Conservation (phyloP, 2,888 invertebrate genomes). For the Amphipyra berbera region DNA sequence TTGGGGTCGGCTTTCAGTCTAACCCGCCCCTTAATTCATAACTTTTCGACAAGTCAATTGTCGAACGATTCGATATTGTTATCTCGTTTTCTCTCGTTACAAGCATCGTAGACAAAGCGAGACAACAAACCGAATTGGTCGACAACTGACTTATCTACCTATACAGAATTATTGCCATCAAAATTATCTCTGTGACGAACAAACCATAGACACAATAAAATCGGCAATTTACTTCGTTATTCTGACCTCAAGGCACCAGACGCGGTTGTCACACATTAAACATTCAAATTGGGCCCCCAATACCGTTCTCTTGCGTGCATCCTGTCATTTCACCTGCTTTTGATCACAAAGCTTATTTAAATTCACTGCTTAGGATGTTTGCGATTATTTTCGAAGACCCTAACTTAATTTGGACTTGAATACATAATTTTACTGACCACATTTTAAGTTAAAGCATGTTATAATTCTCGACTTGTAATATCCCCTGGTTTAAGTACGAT, state of each 20-base stretch:
- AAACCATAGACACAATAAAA: slow-evolving; percentile 10
- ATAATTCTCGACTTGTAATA: no score
- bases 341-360: slow-evolving; percentile 47
- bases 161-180: no score
- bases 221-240: slow-evolving; percentile 15
- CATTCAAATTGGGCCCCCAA: slow-evolving; percentile 37
- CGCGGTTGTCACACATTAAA: slow-evolving; percentile 37
- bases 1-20: not conserved
- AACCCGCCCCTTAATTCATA: no score
- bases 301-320: slow-evolving; percentile 49
- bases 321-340: slow-evolving; percentile 51
- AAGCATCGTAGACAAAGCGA: no score
- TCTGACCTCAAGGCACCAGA: slow-evolving; percentile 26
- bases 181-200: not conserved
- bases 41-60: no score
- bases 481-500: no score
- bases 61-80: no score
- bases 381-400: slow-evolving; percentile 31
- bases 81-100: no score
- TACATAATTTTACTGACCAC: slow-evolving; percentile 3
- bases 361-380: slow-evolving; percentile 43
- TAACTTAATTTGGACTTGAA: slow-evolving; percentile 7
- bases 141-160: no score
- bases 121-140: no score
- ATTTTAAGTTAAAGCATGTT: no score